Percentiles rank a stretch among this genome's conserved stretches.
phyloP scores from a whole-genome alignment of 2,797 vertebrate genomes.

The Podargus strigoides region DNA sequence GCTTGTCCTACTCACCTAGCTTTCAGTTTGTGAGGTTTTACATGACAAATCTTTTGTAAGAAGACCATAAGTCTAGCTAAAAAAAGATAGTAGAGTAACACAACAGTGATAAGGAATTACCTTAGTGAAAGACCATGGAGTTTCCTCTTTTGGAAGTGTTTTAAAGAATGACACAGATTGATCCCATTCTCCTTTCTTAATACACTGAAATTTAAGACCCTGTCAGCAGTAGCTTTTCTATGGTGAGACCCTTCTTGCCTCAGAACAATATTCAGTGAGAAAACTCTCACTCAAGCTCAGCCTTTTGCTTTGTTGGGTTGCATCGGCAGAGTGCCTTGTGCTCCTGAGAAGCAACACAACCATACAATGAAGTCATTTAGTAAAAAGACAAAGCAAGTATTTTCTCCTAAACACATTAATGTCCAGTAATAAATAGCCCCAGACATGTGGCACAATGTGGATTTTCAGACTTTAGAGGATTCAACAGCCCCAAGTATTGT shows the following conservation, averaged over 20 bases:
- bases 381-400: not conserved
- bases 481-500: not conserved
- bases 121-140: not conserved
- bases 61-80: not conserved
- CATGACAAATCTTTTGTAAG: not conserved
- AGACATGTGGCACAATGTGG: rapidly evolving
- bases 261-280: not conserved
- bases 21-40: not conserved
- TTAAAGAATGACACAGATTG: not conserved
- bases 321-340: not conserved
- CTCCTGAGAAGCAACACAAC: not conserved
- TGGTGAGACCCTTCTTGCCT: not conserved
- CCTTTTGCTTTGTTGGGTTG: not conserved
- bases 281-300: not conserved
- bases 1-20: not conserved
- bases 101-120: not conserved
- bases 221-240: not conserved
- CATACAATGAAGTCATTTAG: not conserved
- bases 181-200: not conserved
- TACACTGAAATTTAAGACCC: not conserved
- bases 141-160: not conserved
- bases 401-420: not conserved
- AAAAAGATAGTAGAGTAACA: not conserved
- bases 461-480: not conserved
- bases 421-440: not conserved